Evolutionary conservation across 1,140 invertebrate genomes (phyloP), one percentile per base, ranked within the genome.

Genomic region (Sycophila sp.): DNA sequence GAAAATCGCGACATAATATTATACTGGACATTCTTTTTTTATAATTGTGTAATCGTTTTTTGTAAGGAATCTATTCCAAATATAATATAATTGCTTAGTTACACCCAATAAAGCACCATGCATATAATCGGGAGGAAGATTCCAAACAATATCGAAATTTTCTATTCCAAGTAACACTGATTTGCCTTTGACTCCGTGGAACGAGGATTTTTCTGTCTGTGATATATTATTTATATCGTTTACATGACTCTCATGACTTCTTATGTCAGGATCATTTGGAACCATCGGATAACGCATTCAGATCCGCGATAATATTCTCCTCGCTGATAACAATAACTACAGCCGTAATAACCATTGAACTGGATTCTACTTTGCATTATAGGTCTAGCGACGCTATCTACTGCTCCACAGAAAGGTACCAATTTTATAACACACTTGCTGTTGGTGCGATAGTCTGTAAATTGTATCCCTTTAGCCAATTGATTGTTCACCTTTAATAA

Each of bases 221-320:
- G 11, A 5, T 8, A 2, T 36, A 4, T 11, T 38, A 2, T 59
- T 59, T 4, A 59, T 19, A 38, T 59, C n/a, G 11, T 24, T 17
- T 38, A 59, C 15, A 59, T 59, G n/a, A 3, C 13, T 17, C 4
- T 59, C n/a, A 19, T 59, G 32, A 1, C 1, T 59, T 36, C 56
- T 34, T 2, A 59, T 15, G 6, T 19, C 32, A 17, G 28, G 56
- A 38, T 59, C 56, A 1, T 13, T 38, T 38, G 34, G 30, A 38
- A 22, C 15, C 30, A 59, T 32, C n/a, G 36, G 56, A 32, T 36
- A 59, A 36, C 56, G 56, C 26, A 59, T 59, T n/a, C n/a, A 36
- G 26, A 59, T 17, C 56, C 34, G 5, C 11, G 5, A 36, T 36
- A 36, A 36, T 36, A 36, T 36, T 36, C 5, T 6, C 34, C 34